Evolutionary conservation across 2,888 invertebrate species (phyloP).

Genomic region (Platycheirus rosarum): DNA sequence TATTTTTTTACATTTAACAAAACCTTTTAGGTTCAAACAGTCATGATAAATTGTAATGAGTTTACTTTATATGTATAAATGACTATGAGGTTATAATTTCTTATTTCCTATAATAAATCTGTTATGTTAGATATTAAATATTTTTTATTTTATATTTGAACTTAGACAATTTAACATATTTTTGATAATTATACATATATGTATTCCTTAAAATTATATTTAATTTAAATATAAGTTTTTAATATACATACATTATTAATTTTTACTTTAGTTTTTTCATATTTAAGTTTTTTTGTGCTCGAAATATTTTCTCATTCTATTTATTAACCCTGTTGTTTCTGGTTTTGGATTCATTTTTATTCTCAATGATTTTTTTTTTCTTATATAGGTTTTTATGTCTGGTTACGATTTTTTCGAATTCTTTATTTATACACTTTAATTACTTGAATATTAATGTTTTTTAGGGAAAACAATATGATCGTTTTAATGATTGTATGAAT

Average conservation of each 20-base stretch:
- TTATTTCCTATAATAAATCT: not conserved
- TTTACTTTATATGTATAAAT: slow-evolving; percentile 18
- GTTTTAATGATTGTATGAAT: too few relatives aligned
- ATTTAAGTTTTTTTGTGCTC: slow-evolving; percentile 45
- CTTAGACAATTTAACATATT: slow-evolving; percentile 2
- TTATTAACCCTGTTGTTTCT: slow-evolving; percentile 64
- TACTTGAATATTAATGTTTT: too few relatives aligned
- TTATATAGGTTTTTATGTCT: slow-evolving; percentile 1
- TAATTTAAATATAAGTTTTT: slow-evolving; percentile 9
- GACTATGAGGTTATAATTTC: slow-evolving; percentile 15
- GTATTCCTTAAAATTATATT: slow-evolving; percentile 1
- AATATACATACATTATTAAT: slow-evolving; percentile 26
- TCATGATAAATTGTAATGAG: slow-evolving; percentile 10
- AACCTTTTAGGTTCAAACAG: slow-evolving; percentile 25
- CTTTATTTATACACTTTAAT: too few relatives aligned
- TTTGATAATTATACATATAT: slow-evolving; percentile 10
- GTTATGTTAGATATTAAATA: not conserved
- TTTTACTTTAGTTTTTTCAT: slow-evolving; percentile 18
- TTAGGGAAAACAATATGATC: too few relatives aligned
- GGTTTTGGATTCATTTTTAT: slow-evolving; percentile 24
- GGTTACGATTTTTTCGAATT: too few relatives aligned
- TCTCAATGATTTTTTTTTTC: slow-evolving; percentile 28
- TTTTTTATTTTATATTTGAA: slow-evolving; percentile 8
- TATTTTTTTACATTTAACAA: slow-evolving; percentile 14
- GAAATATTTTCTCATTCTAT: slow-evolving; percentile 41